Evolutionary conservation across 2,113 vertebrate species (phyloP), one percentile per base, ranked within the genome.

Genomic region (Bufo bufo): DNA sequence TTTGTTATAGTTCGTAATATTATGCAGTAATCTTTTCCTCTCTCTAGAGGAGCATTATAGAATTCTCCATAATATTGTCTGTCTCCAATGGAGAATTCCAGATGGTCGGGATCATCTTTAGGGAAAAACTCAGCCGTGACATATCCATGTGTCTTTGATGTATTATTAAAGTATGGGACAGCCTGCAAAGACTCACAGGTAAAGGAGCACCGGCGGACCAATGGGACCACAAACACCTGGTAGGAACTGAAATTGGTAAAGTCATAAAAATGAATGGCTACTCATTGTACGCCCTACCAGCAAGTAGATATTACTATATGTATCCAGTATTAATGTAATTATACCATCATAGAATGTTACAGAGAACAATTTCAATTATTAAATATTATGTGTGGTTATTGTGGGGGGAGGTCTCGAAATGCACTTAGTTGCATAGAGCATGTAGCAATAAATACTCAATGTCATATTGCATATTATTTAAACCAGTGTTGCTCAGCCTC

Each of bases 31-130:
- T 96, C 95, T 52, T 89, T 95, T 89, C 96, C 96, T 23, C 82
- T 92, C 91, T 96, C 94, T 93, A 99, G 94, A 66, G 97, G 97
- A n/a, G 95, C 94, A 45, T 99, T 99, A 87, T 96, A 97, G 91
- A 96, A 96, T 45, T 94, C 93, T 77, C 95, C 96, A 0, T 99
- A 98, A 88, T 94, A 94, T 49, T 93, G 93, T 89, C 96, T 95
- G 89, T 99, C 97, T 89, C 98, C 98, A 9, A 99, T 92, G 85
- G 94, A 92, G 65, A 98, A 94, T 85, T 95, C 94, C 89, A 96
- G 87, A 82, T 94, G 93, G 23, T 93, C 93, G 10, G 92, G 89
- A 50, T 97, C 87, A 66, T 93, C 92, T 71, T 85, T 91, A 3
- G 96, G 92, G 11, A 0, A 91, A 61, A 98, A 93, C 93, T 97